phyloP scores from a whole-genome alignment of 2,888 invertebrate species.

The Lithophane socia region DNA sequence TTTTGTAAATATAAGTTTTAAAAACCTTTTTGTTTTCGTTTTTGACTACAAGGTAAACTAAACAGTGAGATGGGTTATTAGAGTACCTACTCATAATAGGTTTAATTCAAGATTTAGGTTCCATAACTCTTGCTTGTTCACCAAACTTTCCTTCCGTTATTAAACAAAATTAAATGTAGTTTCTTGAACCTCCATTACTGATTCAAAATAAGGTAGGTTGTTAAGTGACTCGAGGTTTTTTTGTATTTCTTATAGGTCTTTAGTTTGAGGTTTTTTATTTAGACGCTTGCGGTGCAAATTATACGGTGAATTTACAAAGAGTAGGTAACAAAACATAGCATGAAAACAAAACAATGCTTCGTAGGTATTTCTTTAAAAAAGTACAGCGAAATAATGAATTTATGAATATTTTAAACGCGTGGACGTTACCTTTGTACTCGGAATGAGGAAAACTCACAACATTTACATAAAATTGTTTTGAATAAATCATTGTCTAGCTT shows the following conservation, averaged over 20 bases:
- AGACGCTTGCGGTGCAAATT: too few relatives aligned
- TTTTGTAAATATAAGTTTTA: neutral
- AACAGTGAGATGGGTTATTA: neutral
- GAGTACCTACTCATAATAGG: neutral
- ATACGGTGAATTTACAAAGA: neutral
- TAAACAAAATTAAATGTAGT: too few relatives aligned
- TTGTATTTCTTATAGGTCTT: too few relatives aligned
- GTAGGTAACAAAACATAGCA: constrained; percentile 3
- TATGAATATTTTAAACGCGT: constrained; percentile 53
- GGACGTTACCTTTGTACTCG: constrained; percentile 45
- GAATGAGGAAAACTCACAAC: constrained; percentile 40
- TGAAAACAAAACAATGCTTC: neutral
- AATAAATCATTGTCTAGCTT: constrained; percentile 45
- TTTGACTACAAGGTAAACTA: neutral
- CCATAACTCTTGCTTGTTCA: neutral
- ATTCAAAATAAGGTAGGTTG: too few relatives aligned
- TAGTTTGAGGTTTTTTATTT: too few relatives aligned
- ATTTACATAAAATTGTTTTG: constrained; percentile 55
- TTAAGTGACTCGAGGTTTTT: too few relatives aligned
- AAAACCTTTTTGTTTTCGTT: neutral
- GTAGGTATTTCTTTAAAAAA: constrained; percentile 7
- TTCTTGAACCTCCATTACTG: too few relatives aligned
- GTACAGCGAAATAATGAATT: constrained; percentile 42
- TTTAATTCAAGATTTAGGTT: neutral
- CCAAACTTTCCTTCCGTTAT: neutral